phyloP scores from a whole-genome alignment of 2,888 invertebrate species.

The Lasioglossum morio region DNA sequence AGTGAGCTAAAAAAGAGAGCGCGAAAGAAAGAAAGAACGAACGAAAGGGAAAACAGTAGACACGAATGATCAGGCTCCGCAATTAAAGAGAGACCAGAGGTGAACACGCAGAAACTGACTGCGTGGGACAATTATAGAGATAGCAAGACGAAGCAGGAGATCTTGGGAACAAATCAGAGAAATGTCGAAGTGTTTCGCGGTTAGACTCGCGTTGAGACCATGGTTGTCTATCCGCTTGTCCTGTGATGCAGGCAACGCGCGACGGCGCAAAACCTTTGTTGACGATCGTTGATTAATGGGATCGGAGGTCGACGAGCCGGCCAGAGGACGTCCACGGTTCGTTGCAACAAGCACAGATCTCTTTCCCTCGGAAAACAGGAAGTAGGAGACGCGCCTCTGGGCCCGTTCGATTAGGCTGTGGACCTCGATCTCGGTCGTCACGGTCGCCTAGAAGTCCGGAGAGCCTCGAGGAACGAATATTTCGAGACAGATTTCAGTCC shows the following conservation, averaged over 20 bases:
- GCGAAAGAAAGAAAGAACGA: slow-evolving; percentile 19
- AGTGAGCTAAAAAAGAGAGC: slow-evolving; percentile 61
- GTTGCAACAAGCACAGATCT: slow-evolving; percentile 83
- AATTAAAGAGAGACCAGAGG: slow-evolving; percentile 15
- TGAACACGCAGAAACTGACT: not conserved
- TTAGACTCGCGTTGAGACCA: not conserved
- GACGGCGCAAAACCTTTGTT: not conserved
- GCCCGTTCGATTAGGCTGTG: not conserved
- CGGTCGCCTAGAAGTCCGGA: not conserved
- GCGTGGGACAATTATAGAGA: not conserved
- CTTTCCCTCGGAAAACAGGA: slow-evolving; percentile 52
- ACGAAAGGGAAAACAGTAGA: slow-evolving; percentile 13
- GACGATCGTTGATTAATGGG: slow-evolving; percentile 5
- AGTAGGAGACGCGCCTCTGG: not conserved
- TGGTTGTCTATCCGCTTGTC: not conserved
- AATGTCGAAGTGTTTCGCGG: not conserved
- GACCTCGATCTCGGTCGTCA: slow-evolving; percentile 32
- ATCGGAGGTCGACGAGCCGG: slow-evolving; percentile 54
- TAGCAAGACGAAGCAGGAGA: not conserved
- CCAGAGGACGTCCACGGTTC: slow-evolving; percentile 69
- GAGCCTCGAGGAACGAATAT: not conserved
- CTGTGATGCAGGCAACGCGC: not conserved
- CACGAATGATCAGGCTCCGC: not conserved
- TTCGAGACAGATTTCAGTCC: not conserved
- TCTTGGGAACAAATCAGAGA: not conserved